Evolutionary conservation across 2,797 vertebrate species (phyloP).

Genomic region (Chaetodon trifasciatus): DNA sequence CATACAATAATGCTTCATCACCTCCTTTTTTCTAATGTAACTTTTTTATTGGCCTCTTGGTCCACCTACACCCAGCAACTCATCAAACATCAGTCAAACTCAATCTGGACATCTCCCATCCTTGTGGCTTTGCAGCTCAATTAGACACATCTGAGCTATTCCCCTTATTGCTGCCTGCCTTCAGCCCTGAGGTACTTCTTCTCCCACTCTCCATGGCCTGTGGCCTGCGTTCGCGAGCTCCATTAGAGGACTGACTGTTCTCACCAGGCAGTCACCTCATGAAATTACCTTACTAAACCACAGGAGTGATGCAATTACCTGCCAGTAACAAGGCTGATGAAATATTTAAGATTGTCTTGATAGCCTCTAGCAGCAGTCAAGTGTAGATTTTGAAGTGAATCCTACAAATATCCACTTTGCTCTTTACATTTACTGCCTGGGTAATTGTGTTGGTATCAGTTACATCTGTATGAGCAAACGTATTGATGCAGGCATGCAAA

Average conservation of each 20-base stretch:
- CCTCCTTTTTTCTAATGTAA: neutral
- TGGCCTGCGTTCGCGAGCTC: slow-evolving; percentile 21
- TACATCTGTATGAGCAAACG: slow-evolving; percentile 20
- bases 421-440: neutral
- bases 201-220: slow-evolving; percentile 19
- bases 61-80: slow-evolving; percentile 16
- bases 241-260: slow-evolving; percentile 33
- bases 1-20: slow-evolving; percentile 19
- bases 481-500: slow-evolving; percentile 1
- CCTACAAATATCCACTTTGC: neutral
- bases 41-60: neutral
- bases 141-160: slow-evolving; percentile 27
- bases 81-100: slow-evolving; percentile 19
- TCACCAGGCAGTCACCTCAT: slow-evolving; percentile 32
- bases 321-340: slow-evolving; percentile 30
- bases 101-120: slow-evolving; percentile 12
- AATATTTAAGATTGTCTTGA: slow-evolving; percentile 42
- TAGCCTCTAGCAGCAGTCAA: slow-evolving; percentile 10
- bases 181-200: slow-evolving; percentile 3
- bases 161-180: slow-evolving; percentile 21
- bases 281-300: slow-evolving; percentile 54
- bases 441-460: slow-evolving; percentile 7
- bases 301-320: slow-evolving; percentile 41
- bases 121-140: slow-evolving; percentile 27
- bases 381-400: slow-evolving; percentile 5